These are phyloP conservation scores for Muscicapa adusta DNA, from an alignment of 2,113 vertebrate genomes.

Conservation along the genomic window DNA sequence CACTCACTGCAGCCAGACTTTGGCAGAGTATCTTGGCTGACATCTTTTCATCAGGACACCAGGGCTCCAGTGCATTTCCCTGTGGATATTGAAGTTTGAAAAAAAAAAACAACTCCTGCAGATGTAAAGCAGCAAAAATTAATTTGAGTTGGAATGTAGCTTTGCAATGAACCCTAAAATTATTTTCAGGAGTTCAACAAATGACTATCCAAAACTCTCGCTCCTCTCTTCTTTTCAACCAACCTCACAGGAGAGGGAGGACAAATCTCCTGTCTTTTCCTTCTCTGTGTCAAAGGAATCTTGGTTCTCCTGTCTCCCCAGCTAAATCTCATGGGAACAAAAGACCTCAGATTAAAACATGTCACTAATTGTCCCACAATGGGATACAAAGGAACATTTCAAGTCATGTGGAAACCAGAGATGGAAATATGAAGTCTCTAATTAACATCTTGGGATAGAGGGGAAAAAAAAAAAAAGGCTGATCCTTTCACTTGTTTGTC, in stretches of 20 bases:
- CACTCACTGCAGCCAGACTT: not conserved
- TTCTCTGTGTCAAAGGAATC: not conserved
- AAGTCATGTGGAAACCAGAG: not conserved
- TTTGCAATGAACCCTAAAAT: not conserved
- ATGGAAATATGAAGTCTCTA: not conserved
- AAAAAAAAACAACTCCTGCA: not conserved
- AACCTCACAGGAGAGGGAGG: not conserved
- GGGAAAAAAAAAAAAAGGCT: not conserved
- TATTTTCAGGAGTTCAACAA: not conserved
- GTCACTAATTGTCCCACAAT: not conserved
- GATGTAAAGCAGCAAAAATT: not conserved
- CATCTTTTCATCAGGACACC: not conserved
- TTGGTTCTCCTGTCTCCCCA: not conserved
- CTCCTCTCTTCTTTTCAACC: not conserved
- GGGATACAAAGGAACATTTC: not conserved
- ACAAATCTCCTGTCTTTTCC: not conserved
- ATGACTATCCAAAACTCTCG: not conserved
- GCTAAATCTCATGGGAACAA: fast-evolving
- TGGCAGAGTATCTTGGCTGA: not conserved
- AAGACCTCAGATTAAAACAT: not conserved
- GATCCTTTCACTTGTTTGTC: not conserved
- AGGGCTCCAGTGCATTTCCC: not conserved
- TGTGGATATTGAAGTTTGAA: not conserved
- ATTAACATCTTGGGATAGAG: not conserved
- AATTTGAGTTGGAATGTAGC: not conserved